Conservation (phyloP, 2,888 invertebrate species). For the Netelia virgata region DNA sequence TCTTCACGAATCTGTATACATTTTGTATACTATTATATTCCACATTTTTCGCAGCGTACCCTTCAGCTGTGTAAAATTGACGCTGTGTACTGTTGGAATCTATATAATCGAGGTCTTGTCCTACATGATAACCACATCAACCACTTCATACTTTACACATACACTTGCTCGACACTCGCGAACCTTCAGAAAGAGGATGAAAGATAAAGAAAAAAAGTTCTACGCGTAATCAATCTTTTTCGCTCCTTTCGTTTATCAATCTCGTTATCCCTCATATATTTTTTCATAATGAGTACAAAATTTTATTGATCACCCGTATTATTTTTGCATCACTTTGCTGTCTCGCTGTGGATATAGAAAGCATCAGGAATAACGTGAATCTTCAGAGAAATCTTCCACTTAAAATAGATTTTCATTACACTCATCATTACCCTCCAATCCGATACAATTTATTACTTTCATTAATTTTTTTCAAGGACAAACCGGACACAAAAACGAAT, state of each 20-base stretch:
- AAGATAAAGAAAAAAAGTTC: background rate
- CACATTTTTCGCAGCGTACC: no score
- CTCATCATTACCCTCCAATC: background rate
- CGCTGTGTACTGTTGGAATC: no score
- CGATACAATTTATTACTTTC: constrained; percentile 20
- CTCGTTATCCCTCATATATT: background rate
- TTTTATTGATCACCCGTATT: no score
- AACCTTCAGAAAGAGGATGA: background rate
- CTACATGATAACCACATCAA: constrained; percentile 6
- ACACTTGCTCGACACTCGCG: constrained; percentile 36
- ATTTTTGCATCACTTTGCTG: background rate
- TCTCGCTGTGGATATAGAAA: background rate
- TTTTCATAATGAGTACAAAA: no score
- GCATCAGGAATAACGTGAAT: background rate
- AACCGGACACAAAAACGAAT: constrained; percentile 80
- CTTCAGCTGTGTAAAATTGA: no score
- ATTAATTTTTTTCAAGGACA: constrained; percentile 79
- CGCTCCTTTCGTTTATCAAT: background rate
- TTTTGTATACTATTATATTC: no score
- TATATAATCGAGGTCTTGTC: background rate
- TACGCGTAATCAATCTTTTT: background rate
- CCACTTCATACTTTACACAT: constrained; percentile 5
- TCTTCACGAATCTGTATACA: no score
- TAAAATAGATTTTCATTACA: background rate
- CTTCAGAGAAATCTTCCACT: background rate